Conservation (phyloP, 2,797 vertebrate species). For the Enteromius trimaculatus region DNA sequence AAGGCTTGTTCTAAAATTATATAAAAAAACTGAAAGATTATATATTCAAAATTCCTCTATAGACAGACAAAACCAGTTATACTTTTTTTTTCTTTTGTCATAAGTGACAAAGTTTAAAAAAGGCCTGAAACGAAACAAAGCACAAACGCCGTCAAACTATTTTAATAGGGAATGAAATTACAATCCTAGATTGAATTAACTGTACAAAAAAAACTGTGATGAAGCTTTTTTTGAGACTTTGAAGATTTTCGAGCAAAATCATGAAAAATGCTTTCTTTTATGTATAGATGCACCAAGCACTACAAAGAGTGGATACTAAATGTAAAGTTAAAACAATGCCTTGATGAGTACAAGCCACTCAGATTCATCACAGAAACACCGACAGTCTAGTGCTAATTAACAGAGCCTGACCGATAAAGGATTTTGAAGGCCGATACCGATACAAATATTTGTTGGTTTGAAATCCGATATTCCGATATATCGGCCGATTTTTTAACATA, state of each 20-base stretch:
- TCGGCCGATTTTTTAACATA: no score
- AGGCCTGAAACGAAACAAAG: conserved; percentile 32
- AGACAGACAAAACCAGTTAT: not conserved
- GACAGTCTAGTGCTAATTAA: not conserved
- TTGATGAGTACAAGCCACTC: not conserved
- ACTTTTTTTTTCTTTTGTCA: not conserved
- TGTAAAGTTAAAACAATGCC: not conserved
- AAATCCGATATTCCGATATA: no score
- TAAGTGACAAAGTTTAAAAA: not conserved
- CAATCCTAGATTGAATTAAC: conserved; percentile 16
- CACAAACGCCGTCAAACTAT: not conserved
- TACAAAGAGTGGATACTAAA: not conserved
- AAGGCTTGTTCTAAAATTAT: not conserved
- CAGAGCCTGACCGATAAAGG: no score
- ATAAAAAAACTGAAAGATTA: not conserved
- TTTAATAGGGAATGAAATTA: not conserved
- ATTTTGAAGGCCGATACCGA: no score
- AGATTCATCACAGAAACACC: not conserved
- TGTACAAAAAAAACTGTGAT: not conserved
- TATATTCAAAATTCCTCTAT: not conserved
- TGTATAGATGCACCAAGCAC: not conserved
- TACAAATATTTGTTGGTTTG: no score
- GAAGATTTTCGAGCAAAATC: no score
- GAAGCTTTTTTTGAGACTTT: not conserved
- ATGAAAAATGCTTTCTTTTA: not conserved